Evolutionary conservation across 2,113 vertebrate genomes (phyloP).

Genomic region (Delphinus delphis): DNA sequence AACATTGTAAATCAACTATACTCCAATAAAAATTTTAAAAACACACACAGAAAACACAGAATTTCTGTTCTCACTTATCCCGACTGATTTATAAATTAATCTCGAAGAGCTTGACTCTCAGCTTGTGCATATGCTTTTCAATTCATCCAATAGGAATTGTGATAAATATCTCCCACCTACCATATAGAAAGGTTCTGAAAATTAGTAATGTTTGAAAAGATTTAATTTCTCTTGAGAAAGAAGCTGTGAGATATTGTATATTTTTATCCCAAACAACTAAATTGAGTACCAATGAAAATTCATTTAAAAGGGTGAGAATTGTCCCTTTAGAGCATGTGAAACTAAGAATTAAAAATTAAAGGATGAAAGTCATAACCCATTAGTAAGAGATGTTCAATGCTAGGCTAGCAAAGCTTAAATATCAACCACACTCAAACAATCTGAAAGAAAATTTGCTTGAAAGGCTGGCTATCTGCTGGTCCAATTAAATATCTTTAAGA

Average conservation of each 20-base stretch:
- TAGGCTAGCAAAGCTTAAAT: slow-evolving; percentile 34
- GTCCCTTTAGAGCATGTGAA: not conserved
- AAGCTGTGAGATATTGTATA: not conserved
- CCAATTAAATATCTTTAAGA: slow-evolving; percentile 29
- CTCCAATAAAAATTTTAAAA: not conserved
- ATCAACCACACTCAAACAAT: slow-evolving; percentile 1
- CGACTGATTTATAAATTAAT: not conserved
- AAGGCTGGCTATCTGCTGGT: not conserved
- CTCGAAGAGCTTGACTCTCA: not conserved
- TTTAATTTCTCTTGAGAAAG: slow-evolving; percentile 37
- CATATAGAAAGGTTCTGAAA: not conserved
- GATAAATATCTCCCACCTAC: not conserved
- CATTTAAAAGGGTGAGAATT: not conserved
- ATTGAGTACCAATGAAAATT: not conserved
- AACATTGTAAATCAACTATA: not conserved
- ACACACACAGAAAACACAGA: not conserved
- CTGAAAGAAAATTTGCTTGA: not conserved
- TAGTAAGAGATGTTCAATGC: not conserved
- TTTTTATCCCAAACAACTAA: slow-evolving; percentile 19
- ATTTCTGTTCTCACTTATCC: not conserved
- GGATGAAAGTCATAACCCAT: not conserved
- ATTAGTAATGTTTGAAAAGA: not conserved
- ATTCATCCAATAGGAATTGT: not conserved
- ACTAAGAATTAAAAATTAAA: slow-evolving; percentile 45
- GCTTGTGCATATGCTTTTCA: not conserved